phyloP scores from a whole-genome alignment of 1,140 invertebrate species.

The Rhagoletis zephyria region DNA sequence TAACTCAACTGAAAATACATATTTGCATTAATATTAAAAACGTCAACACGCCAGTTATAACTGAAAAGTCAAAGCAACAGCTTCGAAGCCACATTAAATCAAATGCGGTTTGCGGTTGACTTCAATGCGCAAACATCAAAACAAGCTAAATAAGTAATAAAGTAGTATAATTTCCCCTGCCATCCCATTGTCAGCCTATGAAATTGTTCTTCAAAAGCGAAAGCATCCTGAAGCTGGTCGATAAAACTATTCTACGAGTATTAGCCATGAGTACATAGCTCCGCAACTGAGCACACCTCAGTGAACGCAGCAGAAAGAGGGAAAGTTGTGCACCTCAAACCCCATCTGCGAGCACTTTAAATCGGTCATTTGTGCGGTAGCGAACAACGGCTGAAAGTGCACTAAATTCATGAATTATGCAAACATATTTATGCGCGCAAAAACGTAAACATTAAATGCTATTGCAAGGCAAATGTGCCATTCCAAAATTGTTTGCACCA shows the following conservation, averaged over 20 bases:
- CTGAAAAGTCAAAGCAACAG: too few relatives aligned
- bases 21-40: too few relatives aligned
- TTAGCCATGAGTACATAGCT: neutral
- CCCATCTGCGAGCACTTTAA: neutral
- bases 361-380: neutral
- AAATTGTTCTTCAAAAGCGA: too few relatives aligned
- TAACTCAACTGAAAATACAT: too few relatives aligned
- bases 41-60: too few relatives aligned
- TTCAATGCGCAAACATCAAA: neutral
- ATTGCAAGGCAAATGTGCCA: slow-evolving; percentile 7
- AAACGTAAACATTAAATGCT: neutral
- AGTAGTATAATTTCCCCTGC: too few relatives aligned
- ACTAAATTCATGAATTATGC: neutral
- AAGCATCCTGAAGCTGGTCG: too few relatives aligned
- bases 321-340: neutral
- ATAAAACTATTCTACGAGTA: too few relatives aligned
- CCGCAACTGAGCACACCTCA: neutral
- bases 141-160: too few relatives aligned
- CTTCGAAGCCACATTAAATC: too few relatives aligned
- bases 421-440: neutral
- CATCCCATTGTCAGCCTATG: too few relatives aligned
- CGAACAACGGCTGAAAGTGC: neutral
- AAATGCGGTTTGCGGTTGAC: neutral
- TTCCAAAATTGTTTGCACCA: neutral
- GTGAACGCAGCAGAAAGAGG: neutral